A percentile compares a stretch with the other conserved stretches of the same genome.
phyloP scores from a whole-genome alignment of 1,140 invertebrate species.

The Heliconius eleuchia region DNA sequence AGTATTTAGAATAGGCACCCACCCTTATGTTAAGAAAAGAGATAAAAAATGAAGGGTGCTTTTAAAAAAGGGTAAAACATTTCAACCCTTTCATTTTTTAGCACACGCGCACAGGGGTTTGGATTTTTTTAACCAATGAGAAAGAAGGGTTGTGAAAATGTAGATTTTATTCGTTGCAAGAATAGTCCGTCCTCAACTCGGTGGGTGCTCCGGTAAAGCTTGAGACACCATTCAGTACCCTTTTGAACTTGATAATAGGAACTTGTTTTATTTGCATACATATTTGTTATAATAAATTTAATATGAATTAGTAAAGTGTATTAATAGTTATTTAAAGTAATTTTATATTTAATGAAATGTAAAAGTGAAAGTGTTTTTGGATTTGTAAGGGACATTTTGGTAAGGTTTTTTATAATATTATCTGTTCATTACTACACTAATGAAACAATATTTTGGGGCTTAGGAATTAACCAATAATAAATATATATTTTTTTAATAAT shows the following conservation, averaged over 20 bases:
- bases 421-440: neutral
- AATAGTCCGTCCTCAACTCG: constrained; percentile 35
- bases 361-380: neutral
- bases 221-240: constrained; percentile 49
- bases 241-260: constrained; percentile 40
- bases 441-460: too few relatives aligned
- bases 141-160: constrained; percentile 59
- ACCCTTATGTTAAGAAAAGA: constrained; percentile 44
- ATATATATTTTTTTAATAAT: neutral
- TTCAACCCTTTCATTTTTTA: constrained; percentile 78
- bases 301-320: too few relatives aligned
- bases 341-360: neutral
- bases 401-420: neutral
- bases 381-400: constrained; percentile 1
- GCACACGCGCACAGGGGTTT: constrained; percentile 76
- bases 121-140: constrained; percentile 67
- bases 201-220: constrained; percentile 43
- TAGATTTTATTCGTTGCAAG: constrained; percentile 63
- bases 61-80: constrained; percentile 67
- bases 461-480: too few relatives aligned
- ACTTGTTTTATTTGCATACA: constrained; percentile 53
- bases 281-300: neutral
- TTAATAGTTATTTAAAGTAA: neutral
- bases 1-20: neutral
- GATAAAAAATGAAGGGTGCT: constrained; percentile 59